These are phyloP conservation scores for Sycophila texana DNA, from an alignment of 2,888 invertebrate species.

Conservation along the genomic window DNA sequence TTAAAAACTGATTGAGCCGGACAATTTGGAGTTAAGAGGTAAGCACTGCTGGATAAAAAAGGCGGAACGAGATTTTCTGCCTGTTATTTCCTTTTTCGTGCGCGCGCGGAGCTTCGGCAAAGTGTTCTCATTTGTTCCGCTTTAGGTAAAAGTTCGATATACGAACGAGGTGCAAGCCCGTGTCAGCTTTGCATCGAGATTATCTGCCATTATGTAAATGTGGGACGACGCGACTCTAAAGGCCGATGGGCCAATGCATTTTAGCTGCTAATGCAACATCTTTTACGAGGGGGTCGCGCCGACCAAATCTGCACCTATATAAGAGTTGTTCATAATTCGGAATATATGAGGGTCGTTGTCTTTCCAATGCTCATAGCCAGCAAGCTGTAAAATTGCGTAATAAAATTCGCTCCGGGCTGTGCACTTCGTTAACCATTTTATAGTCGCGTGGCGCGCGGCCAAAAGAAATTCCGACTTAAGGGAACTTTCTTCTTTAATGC, in stretches of 20 bases:
- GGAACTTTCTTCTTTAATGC: neutral
- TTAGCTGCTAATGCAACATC: constrained; percentile 25
- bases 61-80: neutral
- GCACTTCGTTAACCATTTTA: constrained; percentile 21
- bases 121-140: constrained; percentile 23
- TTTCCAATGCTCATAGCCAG: constrained; percentile 20
- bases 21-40: neutral
- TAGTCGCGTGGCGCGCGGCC: neutral
- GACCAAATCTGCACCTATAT: too few species aligned
- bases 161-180: constrained; percentile 26
- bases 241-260: constrained; percentile 8
- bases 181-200: constrained; percentile 47
- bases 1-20: too few species aligned
- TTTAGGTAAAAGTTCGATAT: constrained; percentile 37
- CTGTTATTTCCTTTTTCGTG: constrained; percentile 31
- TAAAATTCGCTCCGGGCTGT: constrained; percentile 4
- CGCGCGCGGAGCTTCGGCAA: neutral
- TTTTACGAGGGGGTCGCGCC: constrained; percentile 18
- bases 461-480: constrained; percentile 10
- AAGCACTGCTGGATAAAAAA: neutral
- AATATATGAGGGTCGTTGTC: constrained; percentile 5
- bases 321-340: constrained; percentile 15
- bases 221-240: constrained; percentile 23
- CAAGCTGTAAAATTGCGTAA: constrained; percentile 23
- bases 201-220: constrained; percentile 44